Base-by-base conservation (phyloP, 1,140 invertebrate species). In the Liolophura sinensis region DNA sequence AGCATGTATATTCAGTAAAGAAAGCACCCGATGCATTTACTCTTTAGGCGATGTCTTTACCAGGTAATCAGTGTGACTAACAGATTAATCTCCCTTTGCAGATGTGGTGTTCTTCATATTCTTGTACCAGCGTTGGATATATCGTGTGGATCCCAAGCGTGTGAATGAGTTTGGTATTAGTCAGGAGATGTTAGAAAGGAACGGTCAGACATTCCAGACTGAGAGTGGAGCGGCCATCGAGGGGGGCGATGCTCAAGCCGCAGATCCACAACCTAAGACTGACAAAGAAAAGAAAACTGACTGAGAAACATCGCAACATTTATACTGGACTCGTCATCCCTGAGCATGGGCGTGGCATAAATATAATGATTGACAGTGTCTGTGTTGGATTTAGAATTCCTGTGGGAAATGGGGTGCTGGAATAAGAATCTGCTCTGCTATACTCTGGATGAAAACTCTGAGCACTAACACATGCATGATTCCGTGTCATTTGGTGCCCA, bases 21-120 rank as follows among this genome's bases (percentile, higher is more conserved):
- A n/a, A 54, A 54, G 24, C 3, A 12, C 3, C 3, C 3, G 3
- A 40, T 9, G 9, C 31, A 40, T 40, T 40, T 40, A 40, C 3
- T 40, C 31, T 40, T 3, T 3, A 40, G 9, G 3, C 31, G 31
- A 9, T 40, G 9, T 3, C 31, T 3, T 24, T 3, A 54, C 24
- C 24, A 54, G n/a, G 24, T 3, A 20, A 12, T 54, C 12, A 3
- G 7, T 7, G 7, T 54, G n/a, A 20, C 7, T 25, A 31, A 59
- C 31, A 24, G 7, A 59, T 24, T 24, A 50, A 72, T 73, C 81
- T 67, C 72, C 55, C 68, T 55, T 89, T 89, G 64, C 86, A 92
- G 93, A 99, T 87, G 95, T 99, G 73, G 92, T 99, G 40, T 99
- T 99, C 88, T 94, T 98, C 79, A 96, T 99, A 78, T 99, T 95